Conservation (phyloP, 2,888 invertebrate species). For the Netelia melanura region DNA sequence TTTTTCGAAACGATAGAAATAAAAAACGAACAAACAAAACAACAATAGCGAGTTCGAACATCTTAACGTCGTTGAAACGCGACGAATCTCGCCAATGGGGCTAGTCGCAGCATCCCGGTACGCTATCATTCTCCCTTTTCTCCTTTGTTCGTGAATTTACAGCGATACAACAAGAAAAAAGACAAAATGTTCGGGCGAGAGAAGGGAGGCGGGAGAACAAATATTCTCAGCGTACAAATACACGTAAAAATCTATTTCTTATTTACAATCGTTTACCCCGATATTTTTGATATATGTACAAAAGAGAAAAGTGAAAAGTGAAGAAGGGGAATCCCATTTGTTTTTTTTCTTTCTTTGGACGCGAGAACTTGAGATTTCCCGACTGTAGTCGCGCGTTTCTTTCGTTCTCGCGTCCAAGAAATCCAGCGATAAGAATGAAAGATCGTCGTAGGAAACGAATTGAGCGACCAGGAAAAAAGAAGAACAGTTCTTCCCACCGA, state of each 20-base stretch:
- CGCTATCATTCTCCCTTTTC: background rate
- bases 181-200: background rate
- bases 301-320: background rate
- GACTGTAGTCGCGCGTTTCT: too few relatives aligned
- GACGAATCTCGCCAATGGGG: conserved; percentile 24
- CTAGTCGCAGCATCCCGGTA: too few relatives aligned
- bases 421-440: background rate
- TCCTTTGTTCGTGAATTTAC: background rate
- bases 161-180: conserved; percentile 10
- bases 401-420: too few relatives aligned
- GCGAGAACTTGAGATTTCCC: background rate
- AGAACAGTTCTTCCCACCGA: background rate
- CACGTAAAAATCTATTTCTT: conserved; percentile 42
- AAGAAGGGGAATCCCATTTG: background rate
- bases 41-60: conserved; percentile 49
- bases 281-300: conserved; percentile 4
- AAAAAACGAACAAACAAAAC: conserved; percentile 61
- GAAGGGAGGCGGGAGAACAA: background rate
- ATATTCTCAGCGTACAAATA: conserved; percentile 34
- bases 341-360: background rate
- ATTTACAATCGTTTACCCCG: conserved; percentile 47
- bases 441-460: background rate
- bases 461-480: background rate
- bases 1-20: conserved; percentile 39
- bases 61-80: conserved; percentile 5